Evolutionary conservation across 2,888 invertebrate genomes (phyloP).

Genomic region (Bugulina stolonifera): DNA sequence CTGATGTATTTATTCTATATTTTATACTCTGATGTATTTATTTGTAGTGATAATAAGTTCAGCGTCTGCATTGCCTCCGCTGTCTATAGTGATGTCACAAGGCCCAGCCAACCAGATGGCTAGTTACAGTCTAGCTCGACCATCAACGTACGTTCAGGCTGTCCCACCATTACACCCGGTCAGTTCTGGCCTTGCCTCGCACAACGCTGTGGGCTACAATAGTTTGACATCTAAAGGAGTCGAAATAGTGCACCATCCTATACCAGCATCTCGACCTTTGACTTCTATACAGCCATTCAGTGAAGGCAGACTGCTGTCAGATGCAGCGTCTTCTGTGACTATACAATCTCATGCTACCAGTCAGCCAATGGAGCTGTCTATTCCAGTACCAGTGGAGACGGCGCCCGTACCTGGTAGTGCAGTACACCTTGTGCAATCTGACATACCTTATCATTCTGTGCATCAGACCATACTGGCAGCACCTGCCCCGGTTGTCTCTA

Average conservation of each 20-base stretch:
- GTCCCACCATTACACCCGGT: slow-evolving; percentile 1
- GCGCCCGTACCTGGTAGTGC: not conserved
- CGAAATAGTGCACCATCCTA: not conserved
- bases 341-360: not conserved
- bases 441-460: not conserved
- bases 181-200: not conserved
- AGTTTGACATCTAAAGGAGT: slow-evolving; percentile 16
- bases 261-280: not conserved
- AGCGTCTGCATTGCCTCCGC: not conserved
- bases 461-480: not conserved
- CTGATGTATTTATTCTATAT: no score
- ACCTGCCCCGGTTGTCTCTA: not conserved
- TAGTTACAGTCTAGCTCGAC: not conserved
- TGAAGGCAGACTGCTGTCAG: not conserved
- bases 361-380: not conserved
- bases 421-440: not conserved
- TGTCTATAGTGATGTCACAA: slow-evolving; percentile 11
- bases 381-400: not conserved
- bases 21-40: no score
- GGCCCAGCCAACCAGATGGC: slow-evolving; percentile 8
- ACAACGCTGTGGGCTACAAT: slow-evolving; percentile 8
- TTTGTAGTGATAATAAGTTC: slow-evolving; percentile 17
- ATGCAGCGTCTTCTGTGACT: not conserved
- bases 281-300: slow-evolving; percentile 13
- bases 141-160: slow-evolving; percentile 13